Percentiles rank a stretch among this genome's conserved stretches.
Evolutionary conservation across 2,888 invertebrate species (phyloP).

Genomic region (Tethea ocularis): DNA sequence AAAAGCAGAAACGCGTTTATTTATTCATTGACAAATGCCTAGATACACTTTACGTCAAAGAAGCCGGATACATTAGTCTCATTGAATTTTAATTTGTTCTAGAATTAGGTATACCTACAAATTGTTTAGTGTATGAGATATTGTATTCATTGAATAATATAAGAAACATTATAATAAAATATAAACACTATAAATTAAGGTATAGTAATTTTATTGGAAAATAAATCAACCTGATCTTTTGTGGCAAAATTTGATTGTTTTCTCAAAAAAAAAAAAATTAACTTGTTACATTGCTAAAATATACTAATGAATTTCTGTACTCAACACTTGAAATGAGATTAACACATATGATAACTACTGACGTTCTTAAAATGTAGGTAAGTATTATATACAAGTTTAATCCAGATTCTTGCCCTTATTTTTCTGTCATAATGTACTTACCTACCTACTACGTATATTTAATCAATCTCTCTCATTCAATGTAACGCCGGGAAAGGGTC

Average conservation of each 20-base stretch:
- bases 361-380: too few species aligned
- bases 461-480: not conserved
- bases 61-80: not conserved
- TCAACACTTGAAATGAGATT: too few species aligned
- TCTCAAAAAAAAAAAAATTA: too few species aligned
- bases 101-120: not conserved
- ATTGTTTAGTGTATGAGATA: not conserved
- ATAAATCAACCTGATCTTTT: too few species aligned
- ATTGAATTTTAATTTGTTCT: not conserved
- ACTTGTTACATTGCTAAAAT: too few species aligned
- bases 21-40: not conserved
- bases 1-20: not conserved
- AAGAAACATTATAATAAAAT: too few species aligned
- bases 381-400: not conserved
- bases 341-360: too few species aligned
- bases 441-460: not conserved
- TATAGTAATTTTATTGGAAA: too few species aligned
- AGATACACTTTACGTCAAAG: not conserved
- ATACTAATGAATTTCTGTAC: too few species aligned
- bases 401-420: not conserved
- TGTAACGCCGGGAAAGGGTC: not conserved
- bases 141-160: too few species aligned
- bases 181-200: too few species aligned
- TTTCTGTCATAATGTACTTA: not conserved
- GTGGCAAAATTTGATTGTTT: too few species aligned